Base-by-base conservation (phyloP, 2,113 vertebrate species). In the Thinocorus orbignyianus region DNA sequence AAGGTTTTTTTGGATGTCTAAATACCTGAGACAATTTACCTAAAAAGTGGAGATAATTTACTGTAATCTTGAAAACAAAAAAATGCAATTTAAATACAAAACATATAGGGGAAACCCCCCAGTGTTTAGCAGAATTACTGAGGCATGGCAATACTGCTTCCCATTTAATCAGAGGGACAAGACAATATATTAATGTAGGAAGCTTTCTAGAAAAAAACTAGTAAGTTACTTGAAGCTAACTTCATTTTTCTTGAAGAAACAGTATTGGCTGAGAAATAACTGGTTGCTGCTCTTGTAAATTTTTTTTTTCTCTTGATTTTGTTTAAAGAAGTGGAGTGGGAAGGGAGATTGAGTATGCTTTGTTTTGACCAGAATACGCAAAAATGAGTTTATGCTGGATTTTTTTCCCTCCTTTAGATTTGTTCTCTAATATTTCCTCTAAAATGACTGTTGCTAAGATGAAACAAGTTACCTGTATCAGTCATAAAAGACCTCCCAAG, bases 81-180 rank as follows among this genome's bases (percentile, higher is more conserved):
- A 37, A 22, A 31, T 25, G 7, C 41, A 49, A 28, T 68, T 68
- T 74, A 69, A 89, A 30, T 55, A 17, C 28, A 74, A 89, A 84
- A 44, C 25, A 23, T 9, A n/a, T 5, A 30, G 26, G 11, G 11
- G 2, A 13, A 61, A 71, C 4, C 2, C 1, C 3, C 2, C 13
- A 55, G 6, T 66, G 31, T n/a, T 54, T 65, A 52, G 16, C 8
- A 83, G 3, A 62, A 28, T 68, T 79, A 30, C 16, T 73, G 26
- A 55, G 31, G 49, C 1, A 4, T 55, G 49, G 11, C 24, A 51
- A 30, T 66, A 31, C 25, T 41, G 9, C 17, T 69, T 90, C 25
- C 19, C 13, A n/a, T 51, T 68, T 49, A 65, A 68, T 48, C 33
- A 46, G 9, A 54, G 18, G 35, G 20, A 65, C 18, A 61, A 83